phyloP scores from a whole-genome alignment of 1,140 invertebrate species.

The Plectrocnemia conspersa region DNA sequence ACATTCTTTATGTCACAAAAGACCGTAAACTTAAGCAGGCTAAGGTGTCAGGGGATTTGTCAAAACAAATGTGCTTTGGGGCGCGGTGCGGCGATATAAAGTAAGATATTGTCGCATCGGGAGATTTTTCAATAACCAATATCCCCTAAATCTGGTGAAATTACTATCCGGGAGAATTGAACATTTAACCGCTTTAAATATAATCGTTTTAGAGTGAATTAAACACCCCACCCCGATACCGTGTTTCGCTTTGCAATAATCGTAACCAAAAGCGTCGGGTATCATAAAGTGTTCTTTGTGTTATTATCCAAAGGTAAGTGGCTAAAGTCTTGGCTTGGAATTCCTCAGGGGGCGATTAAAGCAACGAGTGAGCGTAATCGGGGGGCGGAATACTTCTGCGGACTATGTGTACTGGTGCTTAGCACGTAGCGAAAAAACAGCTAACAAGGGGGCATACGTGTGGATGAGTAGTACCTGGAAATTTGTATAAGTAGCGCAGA shows the following conservation, averaged over 20 bases:
- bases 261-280: slow-evolving; percentile 3
- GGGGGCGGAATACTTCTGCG: slow-evolving; percentile 39
- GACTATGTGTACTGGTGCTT: slow-evolving; percentile 42
- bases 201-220: too few species aligned
- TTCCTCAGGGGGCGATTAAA: slow-evolving; percentile 47
- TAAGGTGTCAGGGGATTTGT: slow-evolving; percentile 31
- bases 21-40: slow-evolving; percentile 21
- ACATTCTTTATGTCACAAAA: slow-evolving; percentile 26
- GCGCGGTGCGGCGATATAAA: slow-evolving; percentile 20
- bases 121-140: slow-evolving; percentile 13
- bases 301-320: slow-evolving; percentile 27
- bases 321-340: slow-evolving; percentile 25
- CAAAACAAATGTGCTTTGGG: slow-evolving; percentile 31
- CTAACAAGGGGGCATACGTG: slow-evolving; percentile 43
- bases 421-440: slow-evolving; percentile 46
- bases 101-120: slow-evolving; percentile 2
- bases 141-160: slow-evolving; percentile 1
- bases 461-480: not conserved
- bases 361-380: slow-evolving; percentile 48
- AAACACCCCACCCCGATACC: too few species aligned
- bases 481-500: too few species aligned
- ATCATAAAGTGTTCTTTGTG: slow-evolving; percentile 22
- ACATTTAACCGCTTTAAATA: too few species aligned
- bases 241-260: not conserved
- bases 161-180: not conserved